Base-by-base conservation (phyloP, 2,888 invertebrate species). In the Carterocephalus palaemon region DNA sequence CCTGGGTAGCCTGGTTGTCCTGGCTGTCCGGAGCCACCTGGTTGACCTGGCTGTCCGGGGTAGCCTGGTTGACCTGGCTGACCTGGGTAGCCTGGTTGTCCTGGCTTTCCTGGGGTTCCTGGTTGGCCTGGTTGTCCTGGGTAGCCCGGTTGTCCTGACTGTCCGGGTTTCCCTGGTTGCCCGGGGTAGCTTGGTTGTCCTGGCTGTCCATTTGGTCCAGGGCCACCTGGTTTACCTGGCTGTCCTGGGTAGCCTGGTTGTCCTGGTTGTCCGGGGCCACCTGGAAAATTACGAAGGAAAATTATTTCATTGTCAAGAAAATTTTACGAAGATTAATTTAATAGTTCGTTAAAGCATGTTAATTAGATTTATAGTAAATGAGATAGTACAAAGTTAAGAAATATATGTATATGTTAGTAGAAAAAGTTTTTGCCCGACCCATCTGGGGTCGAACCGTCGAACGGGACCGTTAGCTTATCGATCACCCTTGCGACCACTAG, bases 1-100 rank as follows among this genome's bases (percentile, higher is more conserved):
- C 49, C 54, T 19, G 80, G 82, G 32, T 53, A 39, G 12, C 62
- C 59, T 32, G 56, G 59, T 1, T 53, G 13, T 4, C 61, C 53
- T 9, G 45, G 53, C 4, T 51, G 20, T n/a, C 53, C 54, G 10
- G 54, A 50, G 0, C 56, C 59, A 4, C 48, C 2, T 75, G 62
- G 40, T 1, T 47, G 6, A 2, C 49, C 46, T 5, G 43, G 33
- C 2, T 38, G 9, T 5, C 51, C 59, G 13, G 55, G 57, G 4
- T 58, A 38, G 9, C 58, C 55, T 9, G 57, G 53, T 4, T 52
- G 47, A 53, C 53, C 53, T 3, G 56, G 52, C 1, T 42, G n/a
- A 1, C 57, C 53, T 12, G 58, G 52, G 1, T 54, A 41, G 9
- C 52, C 8, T 42, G 38, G 16, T 51, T 55, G 7, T 62, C 60